phyloP scores from a whole-genome alignment of 1,140 invertebrate genomes.

The Achroia grisella region DNA sequence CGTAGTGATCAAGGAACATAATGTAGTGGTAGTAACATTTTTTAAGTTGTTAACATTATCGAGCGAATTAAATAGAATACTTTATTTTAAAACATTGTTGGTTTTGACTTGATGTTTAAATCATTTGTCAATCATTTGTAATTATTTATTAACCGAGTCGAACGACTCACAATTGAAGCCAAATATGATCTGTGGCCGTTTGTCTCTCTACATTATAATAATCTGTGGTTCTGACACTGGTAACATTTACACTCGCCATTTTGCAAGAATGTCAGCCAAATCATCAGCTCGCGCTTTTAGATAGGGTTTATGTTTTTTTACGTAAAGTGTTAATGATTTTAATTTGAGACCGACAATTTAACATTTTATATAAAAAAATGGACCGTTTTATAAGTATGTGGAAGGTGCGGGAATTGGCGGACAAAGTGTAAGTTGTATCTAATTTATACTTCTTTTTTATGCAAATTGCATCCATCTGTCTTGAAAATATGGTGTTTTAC shows the following conservation, averaged over 20 bases:
- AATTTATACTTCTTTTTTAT: constrained; percentile 53
- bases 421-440: constrained; percentile 91
- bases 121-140: too few species aligned
- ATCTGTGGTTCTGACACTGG: too few species aligned
- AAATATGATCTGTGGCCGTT: too few species aligned
- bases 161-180: too few species aligned
- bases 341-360: constrained; percentile 28
- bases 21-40: too few species aligned
- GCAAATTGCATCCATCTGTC: constrained; percentile 48
- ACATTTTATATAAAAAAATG: constrained; percentile 54
- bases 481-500: constrained; percentile 20
- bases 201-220: too few species aligned
- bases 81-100: too few species aligned
- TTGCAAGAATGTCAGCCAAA: constrained; percentile 75
- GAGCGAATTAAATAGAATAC: too few species aligned
- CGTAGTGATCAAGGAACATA: too few species aligned
- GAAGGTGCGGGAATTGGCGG: constrained; percentile 94
- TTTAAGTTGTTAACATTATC: too few species aligned
- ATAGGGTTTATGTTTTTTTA: constrained; percentile 58
- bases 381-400: constrained; percentile 89
- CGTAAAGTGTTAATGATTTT: constrained; percentile 49
- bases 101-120: too few species aligned
- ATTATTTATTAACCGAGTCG: too few species aligned
- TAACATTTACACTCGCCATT: constrained; percentile 63
- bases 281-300: constrained; percentile 69